Percentiles rank a stretch among this genome's conserved stretches.
Conservation (phyloP, 2,113 vertebrate genomes). For the Serranochromis macrocephalus region DNA sequence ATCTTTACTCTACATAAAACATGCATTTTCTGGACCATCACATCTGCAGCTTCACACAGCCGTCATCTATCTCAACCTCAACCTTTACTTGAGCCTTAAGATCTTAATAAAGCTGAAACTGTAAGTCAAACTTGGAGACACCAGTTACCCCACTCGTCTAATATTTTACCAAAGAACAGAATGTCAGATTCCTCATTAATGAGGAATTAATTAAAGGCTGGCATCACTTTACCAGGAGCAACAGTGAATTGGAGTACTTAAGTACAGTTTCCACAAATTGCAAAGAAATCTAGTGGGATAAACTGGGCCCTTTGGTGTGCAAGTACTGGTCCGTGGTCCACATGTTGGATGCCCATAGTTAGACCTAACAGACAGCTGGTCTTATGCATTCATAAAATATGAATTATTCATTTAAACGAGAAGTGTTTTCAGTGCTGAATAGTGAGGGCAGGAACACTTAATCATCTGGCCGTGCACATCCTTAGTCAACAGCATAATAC, state of each 20-base stretch:
- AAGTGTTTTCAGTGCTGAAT: background rate
- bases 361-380: background rate
- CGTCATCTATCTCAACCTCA: accelerated
- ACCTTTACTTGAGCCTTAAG: background rate
- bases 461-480: background rate
- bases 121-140: background rate
- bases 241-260: background rate
- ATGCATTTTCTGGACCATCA: background rate
- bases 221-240: background rate
- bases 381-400: background rate
- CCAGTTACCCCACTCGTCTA: background rate
- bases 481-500: background rate
- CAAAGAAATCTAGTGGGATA: background rate
- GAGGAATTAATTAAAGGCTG: background rate
- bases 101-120: background rate
- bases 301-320: background rate
- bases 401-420: background rate
- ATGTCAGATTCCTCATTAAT: background rate
- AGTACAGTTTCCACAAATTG: background rate
- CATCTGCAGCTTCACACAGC: background rate
- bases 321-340: background rate
- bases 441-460: background rate
- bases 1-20: background rate
- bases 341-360: background rate
- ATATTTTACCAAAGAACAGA: background rate